These are phyloP conservation scores for Leptonema lineaticorne DNA, from an alignment of 1,140 invertebrate genomes.

Conservation along the genomic window DNA sequence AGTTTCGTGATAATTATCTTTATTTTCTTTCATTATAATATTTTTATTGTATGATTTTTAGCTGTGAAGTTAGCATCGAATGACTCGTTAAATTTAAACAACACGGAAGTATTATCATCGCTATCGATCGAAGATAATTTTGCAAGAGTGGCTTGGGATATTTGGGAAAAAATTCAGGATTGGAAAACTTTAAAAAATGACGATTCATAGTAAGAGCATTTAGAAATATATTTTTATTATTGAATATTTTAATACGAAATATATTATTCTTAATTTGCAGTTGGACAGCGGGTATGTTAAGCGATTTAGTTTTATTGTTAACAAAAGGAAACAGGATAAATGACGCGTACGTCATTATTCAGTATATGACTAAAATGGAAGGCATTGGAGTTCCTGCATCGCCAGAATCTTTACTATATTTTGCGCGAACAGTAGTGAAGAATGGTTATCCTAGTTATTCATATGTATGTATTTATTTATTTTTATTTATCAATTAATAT, in stretches of 20 bases:
- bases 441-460: constrained; percentile 25
- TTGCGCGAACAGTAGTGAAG: constrained; percentile 20
- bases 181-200: neutral
- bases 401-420: constrained; percentile 29
- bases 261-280: constrained; percentile 1
- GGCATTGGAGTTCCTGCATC: constrained; percentile 30
- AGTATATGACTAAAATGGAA: constrained; percentile 16
- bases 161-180: constrained; percentile 34
- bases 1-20: neutral
- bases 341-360: constrained; percentile 20
- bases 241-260: neutral
- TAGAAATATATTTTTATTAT: neutral
- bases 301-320: constrained; percentile 28
- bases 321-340: constrained; percentile 3
- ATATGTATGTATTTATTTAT: constrained; percentile 13
- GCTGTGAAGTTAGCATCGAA: neutral
- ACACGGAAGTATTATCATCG: constrained; percentile 7
- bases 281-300: constrained; percentile 37
- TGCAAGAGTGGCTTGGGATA: constrained; percentile 35
- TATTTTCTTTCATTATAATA: neutral
- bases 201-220: neutral
- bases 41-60: no score
- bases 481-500: neutral
- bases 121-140: constrained; percentile 28
- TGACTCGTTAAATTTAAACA: neutral